Base-by-base conservation (phyloP, 2,113 vertebrate genomes). In the Azemiops feae region DNA sequence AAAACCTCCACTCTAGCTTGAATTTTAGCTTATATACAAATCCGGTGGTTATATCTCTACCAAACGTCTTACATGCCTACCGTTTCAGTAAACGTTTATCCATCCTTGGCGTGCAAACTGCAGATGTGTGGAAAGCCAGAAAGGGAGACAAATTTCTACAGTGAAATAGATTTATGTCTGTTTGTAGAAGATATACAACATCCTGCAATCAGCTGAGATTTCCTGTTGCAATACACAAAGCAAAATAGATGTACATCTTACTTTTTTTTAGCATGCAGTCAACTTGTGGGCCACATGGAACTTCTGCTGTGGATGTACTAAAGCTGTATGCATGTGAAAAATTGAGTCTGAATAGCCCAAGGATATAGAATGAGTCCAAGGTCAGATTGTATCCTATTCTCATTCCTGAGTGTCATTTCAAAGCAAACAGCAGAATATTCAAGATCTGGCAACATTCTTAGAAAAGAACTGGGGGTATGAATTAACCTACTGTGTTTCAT, bases 391-490 rank as follows among this genome's bases (percentile, higher is more conserved):
- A 50, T 64, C 57, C 39, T 43, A 88, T 16, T 27, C 43, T 55
- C 25, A 81, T 89, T 89, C 52, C 20, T 45, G 64, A 89, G 34
- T 92, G 60, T 16, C 52, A 86, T 93, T 92, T 93, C 85, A 93
- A 93, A 85, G 50, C 74, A 57, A 86, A 60, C 30, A 27, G 39
- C 43, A 90, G 74, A 90, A 93, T 90, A 25, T 90, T 93, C 34
- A 92, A 92, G 87, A 58, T 86, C 43, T 90, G 92, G 54, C 92
- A 86, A 55, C 39, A 55, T 60, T 57, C 57, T 45, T 57, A 34
- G 55, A 55, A 45, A 90, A 92, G 25, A 81, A 85, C 12, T 55
- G 57, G 6, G 69, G 69, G 50, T 90, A 43, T 89, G 92, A 93
- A 93, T 93, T 85, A 47, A 34, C 43, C 30, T 93, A 60, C 53